Conservation (phyloP, 1,140 invertebrate genomes). For the Papilio polytes region DNA sequence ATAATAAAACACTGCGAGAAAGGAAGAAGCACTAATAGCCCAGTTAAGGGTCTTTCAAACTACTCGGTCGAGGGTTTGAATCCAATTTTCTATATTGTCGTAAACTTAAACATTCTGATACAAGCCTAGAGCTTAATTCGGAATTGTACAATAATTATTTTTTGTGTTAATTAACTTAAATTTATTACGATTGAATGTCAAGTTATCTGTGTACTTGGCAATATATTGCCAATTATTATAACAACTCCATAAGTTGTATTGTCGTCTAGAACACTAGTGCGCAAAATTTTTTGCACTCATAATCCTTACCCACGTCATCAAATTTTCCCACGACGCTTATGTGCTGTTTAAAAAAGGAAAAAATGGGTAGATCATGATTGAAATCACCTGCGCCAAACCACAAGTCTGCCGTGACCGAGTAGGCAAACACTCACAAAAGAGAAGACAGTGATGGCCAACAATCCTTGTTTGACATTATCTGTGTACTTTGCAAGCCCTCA, state of each 20-base stretch:
- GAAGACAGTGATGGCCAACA: slow-evolving; percentile 66
- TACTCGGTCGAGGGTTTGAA: too few relatives aligned
- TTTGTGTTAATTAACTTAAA: too few relatives aligned
- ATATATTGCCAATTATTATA: neutral
- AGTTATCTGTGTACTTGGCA: too few relatives aligned
- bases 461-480: slow-evolving; percentile 75
- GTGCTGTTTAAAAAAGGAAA: slow-evolving; percentile 40
- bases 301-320: slow-evolving; percentile 17
- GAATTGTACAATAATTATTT: too few relatives aligned
- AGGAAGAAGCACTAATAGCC: too few relatives aligned
- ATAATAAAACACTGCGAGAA: neutral
- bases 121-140: too few relatives aligned
- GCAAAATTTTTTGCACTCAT: neutral
- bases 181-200: too few relatives aligned
- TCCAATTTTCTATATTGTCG: too few relatives aligned
- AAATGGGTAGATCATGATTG: slow-evolving; percentile 60
- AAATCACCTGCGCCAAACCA: slow-evolving; percentile 72
- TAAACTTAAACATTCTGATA: too few relatives aligned
- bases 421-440: slow-evolving; percentile 71
- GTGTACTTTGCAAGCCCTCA: slow-evolving; percentile 72
- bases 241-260: neutral
- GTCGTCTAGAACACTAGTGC: too few relatives aligned
- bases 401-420: slow-evolving; percentile 78
- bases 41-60: too few relatives aligned
- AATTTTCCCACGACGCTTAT: slow-evolving; percentile 47